Percentiles rank a stretch among this genome's conserved stretches.
Conservation (phyloP, 1,140 invertebrate species). For the Battus philenor region DNA sequence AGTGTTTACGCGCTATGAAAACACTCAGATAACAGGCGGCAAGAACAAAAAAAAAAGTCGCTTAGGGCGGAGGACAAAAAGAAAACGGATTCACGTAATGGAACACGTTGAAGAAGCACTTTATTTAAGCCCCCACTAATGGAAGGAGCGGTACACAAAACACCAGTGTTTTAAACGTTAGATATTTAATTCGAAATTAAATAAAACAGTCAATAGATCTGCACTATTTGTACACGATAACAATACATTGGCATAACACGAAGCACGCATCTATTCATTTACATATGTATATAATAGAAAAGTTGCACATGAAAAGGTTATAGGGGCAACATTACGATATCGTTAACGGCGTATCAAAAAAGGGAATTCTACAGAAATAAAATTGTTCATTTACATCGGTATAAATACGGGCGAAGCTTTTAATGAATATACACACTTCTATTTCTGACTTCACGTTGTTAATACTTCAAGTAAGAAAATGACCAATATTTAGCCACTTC, state of each 20-base stretch:
- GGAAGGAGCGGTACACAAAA: not conserved
- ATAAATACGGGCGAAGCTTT: no score
- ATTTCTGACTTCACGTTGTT: not conserved
- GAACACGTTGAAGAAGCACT: conserved; percentile 13
- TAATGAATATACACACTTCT: no score
- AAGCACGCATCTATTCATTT: not conserved
- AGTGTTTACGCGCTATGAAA: conserved; percentile 4
- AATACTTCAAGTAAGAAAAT: not conserved
- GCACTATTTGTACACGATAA: no score
- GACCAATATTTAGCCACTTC: no score
- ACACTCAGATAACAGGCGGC: conserved; percentile 5
- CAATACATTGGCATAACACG: no score
- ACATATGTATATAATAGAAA: not conserved
- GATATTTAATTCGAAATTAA: no score
- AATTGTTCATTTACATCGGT: no score
- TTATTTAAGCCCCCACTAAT: not conserved
- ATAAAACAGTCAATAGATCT: no score
- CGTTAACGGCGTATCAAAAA: no score
- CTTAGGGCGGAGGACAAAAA: conserved; percentile 7
- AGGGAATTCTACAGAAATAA: no score
- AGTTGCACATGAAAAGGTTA: not conserved
- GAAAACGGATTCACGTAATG: conserved; percentile 13
- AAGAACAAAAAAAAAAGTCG: conserved; percentile 14
- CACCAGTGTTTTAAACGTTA: no score
- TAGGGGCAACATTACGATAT: not conserved